Percentiles rank a stretch among this genome's conserved stretches.
Evolutionary conservation across 2,797 vertebrate genomes (phyloP).

Genomic region (Anisognathus igniventris): DNA sequence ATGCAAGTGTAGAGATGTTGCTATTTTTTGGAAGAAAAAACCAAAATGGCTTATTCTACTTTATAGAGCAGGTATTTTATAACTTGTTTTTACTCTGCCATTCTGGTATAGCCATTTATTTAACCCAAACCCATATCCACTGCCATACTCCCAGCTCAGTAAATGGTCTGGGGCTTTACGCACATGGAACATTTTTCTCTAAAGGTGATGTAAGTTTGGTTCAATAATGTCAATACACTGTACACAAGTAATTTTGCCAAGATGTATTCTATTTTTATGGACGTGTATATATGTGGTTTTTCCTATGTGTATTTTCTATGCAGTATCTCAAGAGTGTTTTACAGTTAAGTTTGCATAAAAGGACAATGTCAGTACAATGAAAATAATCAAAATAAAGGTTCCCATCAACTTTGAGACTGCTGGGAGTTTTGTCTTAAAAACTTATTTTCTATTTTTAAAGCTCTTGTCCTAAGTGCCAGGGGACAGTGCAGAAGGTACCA

Average conservation of each 20-base stretch:
- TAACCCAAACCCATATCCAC: constrained; percentile 30
- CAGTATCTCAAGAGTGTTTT: constrained; percentile 66
- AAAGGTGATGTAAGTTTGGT: constrained; percentile 50
- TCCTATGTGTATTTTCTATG: constrained; percentile 70
- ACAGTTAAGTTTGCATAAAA: constrained; percentile 69
- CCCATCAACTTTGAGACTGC: constrained; percentile 22
- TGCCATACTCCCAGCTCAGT: neutral
- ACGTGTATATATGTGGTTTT: constrained; percentile 81
- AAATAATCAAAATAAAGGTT: constrained; percentile 73
- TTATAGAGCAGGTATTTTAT: constrained; percentile 12
- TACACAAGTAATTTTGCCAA: constrained; percentile 78
- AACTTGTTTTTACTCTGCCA: neutral
- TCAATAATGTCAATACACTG: constrained; percentile 77
- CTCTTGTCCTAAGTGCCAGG: neutral
- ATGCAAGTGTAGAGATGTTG: neutral
- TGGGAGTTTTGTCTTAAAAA: neutral
- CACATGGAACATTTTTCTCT: constrained; percentile 24
- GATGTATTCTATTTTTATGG: constrained; percentile 96
- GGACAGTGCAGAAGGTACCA: fast-evolving
- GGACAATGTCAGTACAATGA: neutral
- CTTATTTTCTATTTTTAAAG: neutral
- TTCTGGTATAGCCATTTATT: constrained; percentile 47
- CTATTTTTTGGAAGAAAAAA: neutral
- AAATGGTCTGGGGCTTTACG: neutral
- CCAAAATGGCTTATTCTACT: neutral